phyloP scores from a whole-genome alignment of 2,797 vertebrate species.

The Enteromius viviparus region DNA sequence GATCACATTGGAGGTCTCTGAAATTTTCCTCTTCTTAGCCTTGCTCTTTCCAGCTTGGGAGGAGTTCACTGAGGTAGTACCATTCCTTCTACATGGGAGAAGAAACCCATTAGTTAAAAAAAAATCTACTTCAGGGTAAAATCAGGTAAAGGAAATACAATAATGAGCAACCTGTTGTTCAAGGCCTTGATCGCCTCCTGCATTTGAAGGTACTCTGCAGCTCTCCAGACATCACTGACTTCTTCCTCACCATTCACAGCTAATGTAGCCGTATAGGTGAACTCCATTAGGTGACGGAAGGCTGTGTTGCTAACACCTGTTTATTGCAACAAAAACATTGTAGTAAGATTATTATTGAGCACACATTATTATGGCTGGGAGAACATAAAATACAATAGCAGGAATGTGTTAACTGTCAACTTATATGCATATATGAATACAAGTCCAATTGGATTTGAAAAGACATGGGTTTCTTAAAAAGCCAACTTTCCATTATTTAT shows the following conservation, averaged over 20 bases:
- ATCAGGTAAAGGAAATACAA: background rate
- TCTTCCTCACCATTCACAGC: slow-evolving; percentile 90
- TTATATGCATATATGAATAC: background rate
- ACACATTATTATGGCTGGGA: background rate
- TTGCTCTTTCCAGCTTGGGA: slow-evolving; percentile 76
- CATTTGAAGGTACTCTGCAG: slow-evolving; percentile 98
- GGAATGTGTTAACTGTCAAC: background rate
- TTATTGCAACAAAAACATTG: slow-evolving; percentile 40
- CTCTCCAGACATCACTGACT: slow-evolving; percentile 95
- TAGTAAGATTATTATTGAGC: background rate
- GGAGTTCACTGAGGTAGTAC: slow-evolving; percentile 72
- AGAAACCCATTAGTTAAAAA: background rate
- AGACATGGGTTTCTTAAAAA: background rate
- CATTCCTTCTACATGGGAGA: slow-evolving; percentile 76
- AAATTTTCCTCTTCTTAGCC: slow-evolving; percentile 90
- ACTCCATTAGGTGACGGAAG: slow-evolving; percentile 95
- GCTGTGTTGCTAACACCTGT: slow-evolving; percentile 95
- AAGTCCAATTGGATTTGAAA: no score
- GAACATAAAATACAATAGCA: background rate
- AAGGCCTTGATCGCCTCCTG: slow-evolving; percentile 97
- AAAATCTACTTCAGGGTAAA: background rate
- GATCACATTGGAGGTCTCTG: slow-evolving; percentile 93
- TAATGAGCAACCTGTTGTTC: slow-evolving; percentile 82
- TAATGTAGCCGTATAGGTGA: slow-evolving; percentile 95
- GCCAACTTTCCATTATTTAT: background rate